phyloP scores from a whole-genome alignment of 2,113 vertebrate species.

The Lepidothrix coronata region DNA sequence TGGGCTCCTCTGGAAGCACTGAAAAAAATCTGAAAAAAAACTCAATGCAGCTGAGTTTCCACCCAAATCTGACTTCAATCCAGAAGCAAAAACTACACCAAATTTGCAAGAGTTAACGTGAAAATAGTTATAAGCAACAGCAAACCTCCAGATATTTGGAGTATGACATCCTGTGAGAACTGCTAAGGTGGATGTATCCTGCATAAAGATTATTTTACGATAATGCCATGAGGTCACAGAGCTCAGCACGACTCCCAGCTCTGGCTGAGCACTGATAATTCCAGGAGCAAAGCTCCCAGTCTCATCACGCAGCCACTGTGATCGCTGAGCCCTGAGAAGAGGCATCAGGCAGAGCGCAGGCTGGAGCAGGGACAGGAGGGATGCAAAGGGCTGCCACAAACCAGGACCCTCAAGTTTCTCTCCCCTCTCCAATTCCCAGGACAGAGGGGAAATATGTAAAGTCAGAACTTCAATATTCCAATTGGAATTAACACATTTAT shows the following conservation, averaged over 20 bases:
- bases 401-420: rapidly evolving
- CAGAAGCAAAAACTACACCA: background rate
- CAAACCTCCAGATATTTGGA: background rate
- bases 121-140: background rate
- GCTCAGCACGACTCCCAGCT: background rate
- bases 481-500: rapidly evolving
- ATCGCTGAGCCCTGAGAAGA: background rate
- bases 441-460: background rate
- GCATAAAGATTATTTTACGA: background rate
- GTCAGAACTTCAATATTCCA: background rate
- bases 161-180: background rate
- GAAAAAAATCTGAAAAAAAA: background rate
- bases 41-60: background rate
- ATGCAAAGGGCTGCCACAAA: background rate
- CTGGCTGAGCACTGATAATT: background rate
- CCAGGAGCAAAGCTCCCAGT: background rate
- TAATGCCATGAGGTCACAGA: background rate
- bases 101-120: background rate
- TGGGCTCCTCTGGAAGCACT: background rate
- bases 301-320: rapidly evolving
- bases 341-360: background rate
- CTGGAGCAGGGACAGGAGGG: background rate
- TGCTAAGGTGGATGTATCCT: background rate
- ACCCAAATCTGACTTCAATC: background rate
- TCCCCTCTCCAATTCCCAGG: background rate